phyloP scores from a whole-genome alignment of 2,113 vertebrate species.

The Rhineura floridana region DNA sequence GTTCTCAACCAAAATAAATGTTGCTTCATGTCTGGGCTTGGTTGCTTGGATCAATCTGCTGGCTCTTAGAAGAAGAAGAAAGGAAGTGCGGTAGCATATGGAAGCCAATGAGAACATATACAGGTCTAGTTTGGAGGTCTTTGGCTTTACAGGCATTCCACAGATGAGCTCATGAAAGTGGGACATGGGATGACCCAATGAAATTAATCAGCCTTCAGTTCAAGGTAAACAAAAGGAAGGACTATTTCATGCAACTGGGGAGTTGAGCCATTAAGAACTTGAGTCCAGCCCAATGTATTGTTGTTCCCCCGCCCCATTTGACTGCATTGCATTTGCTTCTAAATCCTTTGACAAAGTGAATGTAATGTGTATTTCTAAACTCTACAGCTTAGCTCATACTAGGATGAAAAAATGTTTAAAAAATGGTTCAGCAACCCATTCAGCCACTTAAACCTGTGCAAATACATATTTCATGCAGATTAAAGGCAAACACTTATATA shows the following conservation, averaged over 20 bases:
- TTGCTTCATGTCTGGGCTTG: background rate
- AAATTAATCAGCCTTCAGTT: background rate
- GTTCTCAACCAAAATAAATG: background rate
- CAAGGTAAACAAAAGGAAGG: background rate
- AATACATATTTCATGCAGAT: background rate
- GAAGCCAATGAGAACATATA: background rate
- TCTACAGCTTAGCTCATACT: background rate
- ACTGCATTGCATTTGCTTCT: background rate
- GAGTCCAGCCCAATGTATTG: background rate
- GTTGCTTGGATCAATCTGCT: background rate
- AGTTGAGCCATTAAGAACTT: background rate
- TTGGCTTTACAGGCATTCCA: background rate
- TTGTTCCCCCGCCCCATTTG: background rate
- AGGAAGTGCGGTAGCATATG: background rate
- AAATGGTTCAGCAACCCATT: background rate
- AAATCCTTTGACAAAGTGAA: background rate
- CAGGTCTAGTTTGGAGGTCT: background rate
- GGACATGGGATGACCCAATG: background rate
- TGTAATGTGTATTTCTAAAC: background rate
- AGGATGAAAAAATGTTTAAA: background rate
- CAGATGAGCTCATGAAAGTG: background rate
- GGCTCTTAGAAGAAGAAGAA: background rate
- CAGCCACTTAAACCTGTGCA: no score
- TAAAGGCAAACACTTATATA: background rate
- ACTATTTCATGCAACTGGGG: background rate